Evolutionary conservation across 2,113 vertebrate genomes (phyloP), one percentile per base, ranked within the genome.

Genomic region (Mesocricetus auratus): DNA sequence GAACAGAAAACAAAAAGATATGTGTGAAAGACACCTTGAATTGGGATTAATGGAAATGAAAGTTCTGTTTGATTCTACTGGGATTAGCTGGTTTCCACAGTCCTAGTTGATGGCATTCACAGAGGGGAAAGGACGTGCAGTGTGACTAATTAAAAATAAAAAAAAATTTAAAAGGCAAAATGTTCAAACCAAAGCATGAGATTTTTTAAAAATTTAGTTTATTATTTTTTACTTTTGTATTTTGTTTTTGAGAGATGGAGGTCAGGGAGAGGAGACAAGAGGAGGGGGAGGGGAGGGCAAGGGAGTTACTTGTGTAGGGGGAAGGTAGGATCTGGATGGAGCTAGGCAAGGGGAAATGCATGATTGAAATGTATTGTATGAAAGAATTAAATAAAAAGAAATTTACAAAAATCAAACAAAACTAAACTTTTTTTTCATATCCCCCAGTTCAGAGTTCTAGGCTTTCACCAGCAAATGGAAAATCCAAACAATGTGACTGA

Each of bases 401-500:
- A 56, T 9, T 81, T 56, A n/a, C 9, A 36, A 79, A 79, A 53
- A 81, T n/a, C 6, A 53, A 71, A 78, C 39, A 56, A 17, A 33
- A 33, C 36, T 1, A 17, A 71, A 69, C 13, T 33, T 1, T 15
- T 42, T 53, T 79, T 66, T 4, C 24, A 91, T 45, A 56, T 75
- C 33, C 39, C 21, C 29, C 29, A 82, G 1, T 31, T 36, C 13
- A 42, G 74, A 17, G 13, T n/a, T 22, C 3, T 9, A 36, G 19
- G 13, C 2, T 7, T 90, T 47, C 24, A 5, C 5, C 29, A 31
- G 36, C 39, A 78, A 86, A 96, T 89, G 91, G 78, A 16, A 0
- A 89, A 86, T 58, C 16, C 22, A 19, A 94, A 93, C 36, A 96
- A 94, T n/a, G 82, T 89, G 64, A 96, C 68, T 17, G 64, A 96